Evolutionary conservation across 2,888 invertebrate genomes (phyloP).

Genomic region (Monoplex corrugatus): DNA sequence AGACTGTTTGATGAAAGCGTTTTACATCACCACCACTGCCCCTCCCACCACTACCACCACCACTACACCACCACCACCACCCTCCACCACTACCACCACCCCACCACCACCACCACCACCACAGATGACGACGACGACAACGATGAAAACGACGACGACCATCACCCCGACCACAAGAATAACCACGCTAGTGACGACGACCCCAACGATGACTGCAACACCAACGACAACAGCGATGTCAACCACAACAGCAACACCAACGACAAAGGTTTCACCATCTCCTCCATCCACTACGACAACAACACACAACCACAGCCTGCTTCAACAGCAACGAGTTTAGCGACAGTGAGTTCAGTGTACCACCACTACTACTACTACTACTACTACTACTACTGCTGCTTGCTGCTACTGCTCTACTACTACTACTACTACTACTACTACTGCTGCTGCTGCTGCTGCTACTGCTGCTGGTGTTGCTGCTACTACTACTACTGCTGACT

Average conservation of each 20-base stretch:
- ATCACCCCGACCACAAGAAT: not conserved
- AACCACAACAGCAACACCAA: not conserved
- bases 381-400: no score
- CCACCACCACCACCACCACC: not conserved
- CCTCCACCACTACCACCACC: conserved; percentile 6
- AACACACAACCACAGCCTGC: not conserved
- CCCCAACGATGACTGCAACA: not conserved
- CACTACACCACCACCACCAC: not conserved
- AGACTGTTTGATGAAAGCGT: conserved; percentile 5
- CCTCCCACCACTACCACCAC: not conserved
- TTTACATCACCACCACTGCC: conserved; percentile 14
- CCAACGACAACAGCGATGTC: not conserved
- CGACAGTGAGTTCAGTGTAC: not conserved
- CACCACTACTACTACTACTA: no score
- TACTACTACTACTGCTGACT: no score
- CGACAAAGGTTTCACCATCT: not conserved
- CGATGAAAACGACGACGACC: not conserved
- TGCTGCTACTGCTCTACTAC: no score
- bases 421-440: no score
- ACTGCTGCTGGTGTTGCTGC: no score
- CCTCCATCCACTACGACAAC: not conserved
- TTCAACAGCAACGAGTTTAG: not conserved
- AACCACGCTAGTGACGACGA: not conserved
- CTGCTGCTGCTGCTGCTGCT: no score
- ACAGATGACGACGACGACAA: not conserved